Base-by-base conservation (phyloP, 1,140 invertebrate species). In the Heliothis subflexa region DNA sequence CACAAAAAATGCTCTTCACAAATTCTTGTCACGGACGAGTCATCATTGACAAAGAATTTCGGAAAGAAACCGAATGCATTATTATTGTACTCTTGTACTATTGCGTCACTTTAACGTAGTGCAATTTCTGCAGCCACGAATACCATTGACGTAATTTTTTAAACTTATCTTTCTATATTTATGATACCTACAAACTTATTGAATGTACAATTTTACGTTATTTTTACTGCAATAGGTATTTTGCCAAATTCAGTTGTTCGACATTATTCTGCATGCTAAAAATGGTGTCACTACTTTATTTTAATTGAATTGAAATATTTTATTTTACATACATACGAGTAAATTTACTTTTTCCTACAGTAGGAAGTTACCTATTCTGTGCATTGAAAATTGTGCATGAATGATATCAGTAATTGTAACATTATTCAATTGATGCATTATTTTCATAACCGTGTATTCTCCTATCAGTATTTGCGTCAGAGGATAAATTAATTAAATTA, bases 41-140 rank as follows among this genome's bases (percentile, higher is more conserved):
- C 18, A 16, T 73, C 71, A 73, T 59, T 45, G 14, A 73, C 71
- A 73, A 73, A 73, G 33, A 14, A 25, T 47, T 70, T 50, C 12
- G 47, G 47, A 70, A 70, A 70, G 47, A 40, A 40, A 62, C 40
- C 61, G 61, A 62, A 62, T 62, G 61, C 33, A 62, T 62, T 62
- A 50, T 5, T 21, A 66, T 70, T 50, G 13, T 50, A n/a, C 50
- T 70, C 66, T 52, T 70, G 71, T 49, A 3, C 54, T 49, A 71
- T 73, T 59, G 40, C 71, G 18, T 47, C 59, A 73, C 52, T 40
- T 9, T 25, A 52, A 13, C 18, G 21, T 11, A 70, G 18, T 68
- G 64, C 45, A 68, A 68, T 64, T 66, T 10, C 16, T 70, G 66
- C 47, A 70, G 66, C 25, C 47, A n/a, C 64, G 50, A 13, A 55